Evolutionary conservation across 2,113 vertebrate species (phyloP).

Genomic region (Circaetus gallicus): DNA sequence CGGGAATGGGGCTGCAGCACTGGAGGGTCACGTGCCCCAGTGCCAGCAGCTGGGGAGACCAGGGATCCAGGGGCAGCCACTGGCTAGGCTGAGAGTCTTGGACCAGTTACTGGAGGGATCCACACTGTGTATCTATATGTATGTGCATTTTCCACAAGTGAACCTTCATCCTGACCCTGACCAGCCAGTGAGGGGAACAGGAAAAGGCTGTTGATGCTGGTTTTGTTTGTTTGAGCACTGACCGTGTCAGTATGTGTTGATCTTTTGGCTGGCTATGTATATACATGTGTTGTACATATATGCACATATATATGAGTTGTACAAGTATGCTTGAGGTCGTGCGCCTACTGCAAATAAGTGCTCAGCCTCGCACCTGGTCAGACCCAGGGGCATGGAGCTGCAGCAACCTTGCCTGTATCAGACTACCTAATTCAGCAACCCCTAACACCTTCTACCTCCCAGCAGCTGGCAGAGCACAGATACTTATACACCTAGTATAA

Average conservation of each 20-base stretch:
- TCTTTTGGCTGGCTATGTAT: background rate
- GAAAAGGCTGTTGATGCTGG: background rate
- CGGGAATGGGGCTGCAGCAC: background rate
- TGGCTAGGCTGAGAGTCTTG: background rate
- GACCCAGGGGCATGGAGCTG: background rate
- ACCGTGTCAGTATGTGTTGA: background rate
- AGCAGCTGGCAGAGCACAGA: background rate
- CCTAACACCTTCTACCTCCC: no score
- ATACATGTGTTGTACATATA: no score
- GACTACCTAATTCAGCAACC: background rate
- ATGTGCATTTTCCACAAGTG: background rate
- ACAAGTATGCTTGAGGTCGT: no score
- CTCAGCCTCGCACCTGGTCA: background rate
- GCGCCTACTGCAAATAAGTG: no score
- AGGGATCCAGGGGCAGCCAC: background rate
- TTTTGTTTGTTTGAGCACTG: background rate
- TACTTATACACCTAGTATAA: background rate
- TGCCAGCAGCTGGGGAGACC: background rate
- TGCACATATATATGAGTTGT: background rate
- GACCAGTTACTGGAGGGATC: background rate
- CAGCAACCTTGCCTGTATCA: background rate
- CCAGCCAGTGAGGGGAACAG: background rate
- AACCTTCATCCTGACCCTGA: background rate
- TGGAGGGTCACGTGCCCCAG: fast-evolving
- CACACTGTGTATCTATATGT: background rate